Base-by-base conservation (phyloP, 2,797 vertebrate species). In the Pelodytes ibericus region DNA sequence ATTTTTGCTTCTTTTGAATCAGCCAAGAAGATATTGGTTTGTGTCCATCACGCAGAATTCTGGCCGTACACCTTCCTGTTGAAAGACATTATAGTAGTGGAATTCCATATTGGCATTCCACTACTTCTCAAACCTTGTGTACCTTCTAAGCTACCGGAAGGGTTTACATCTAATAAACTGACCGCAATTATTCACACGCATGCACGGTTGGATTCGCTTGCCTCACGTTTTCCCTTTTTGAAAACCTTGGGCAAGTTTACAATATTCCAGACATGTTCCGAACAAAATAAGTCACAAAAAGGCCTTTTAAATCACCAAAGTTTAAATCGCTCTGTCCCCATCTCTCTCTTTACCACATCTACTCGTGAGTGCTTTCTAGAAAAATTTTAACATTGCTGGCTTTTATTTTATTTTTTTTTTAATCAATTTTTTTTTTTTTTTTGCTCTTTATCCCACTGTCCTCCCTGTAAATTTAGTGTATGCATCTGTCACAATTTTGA, bases 51-150 rank as follows among this genome's bases (percentile, higher is more conserved):
- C 82, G 81, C 80, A 84, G 85, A 82, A 86, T 88, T 87, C 83
- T 88, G 86, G 87, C 90, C 82, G 85, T 88, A 85, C 83, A 86
- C 81, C 75, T 90, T 90, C 82, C 86, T 85, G 80, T 89, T 87
- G 81, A 69, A 26, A 41, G 44, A 9, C 24, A 77, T 80, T 79
- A 79, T 85, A 86, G 88, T n/a, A n/a, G n/a, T n/a, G n/a, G n/a
- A n/a, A n/a, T n/a, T n/a, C 89, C 88, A 91, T 85, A 88, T 89
- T 90, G 91, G 88, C 89, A 89, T 86, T 87, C 78, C 77, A 81
- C 82, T 85, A 83, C 81, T 64, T 84, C 47, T 86, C 84, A 67
- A n/a, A 65, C 47, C 82, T 83, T 69, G 69, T 85, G 74, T 84
- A 75, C 8, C 74, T 64, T 80, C 76, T 79, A 72, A 70, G 75